phyloP scores from a whole-genome alignment of 1,140 invertebrate species.

The Tetramorium parvispinum region DNA sequence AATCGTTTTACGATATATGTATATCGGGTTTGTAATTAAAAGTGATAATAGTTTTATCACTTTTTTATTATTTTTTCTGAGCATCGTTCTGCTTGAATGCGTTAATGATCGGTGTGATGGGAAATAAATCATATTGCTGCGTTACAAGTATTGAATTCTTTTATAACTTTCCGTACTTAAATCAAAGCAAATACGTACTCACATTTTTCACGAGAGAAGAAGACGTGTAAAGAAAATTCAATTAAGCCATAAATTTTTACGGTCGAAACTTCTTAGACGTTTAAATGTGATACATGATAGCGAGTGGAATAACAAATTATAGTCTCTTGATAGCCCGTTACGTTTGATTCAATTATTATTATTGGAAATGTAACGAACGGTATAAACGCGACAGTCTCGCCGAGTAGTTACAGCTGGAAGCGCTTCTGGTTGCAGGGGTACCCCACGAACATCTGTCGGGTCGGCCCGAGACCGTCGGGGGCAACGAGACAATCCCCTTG shows the following conservation, averaged over 20 bases:
- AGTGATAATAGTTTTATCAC: neutral
- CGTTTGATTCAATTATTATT: conserved; percentile 1
- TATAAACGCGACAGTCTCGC: neutral
- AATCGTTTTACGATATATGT: neutral
- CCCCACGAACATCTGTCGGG: conserved; percentile 27
- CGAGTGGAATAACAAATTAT: conserved; percentile 27
- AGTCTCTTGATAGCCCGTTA: conserved; percentile 44
- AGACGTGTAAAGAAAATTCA: neutral
- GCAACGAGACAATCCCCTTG: neutral
- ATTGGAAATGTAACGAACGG: neutral
- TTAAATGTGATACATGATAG: neutral
- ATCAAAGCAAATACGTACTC: neutral
- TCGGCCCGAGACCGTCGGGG: neutral
- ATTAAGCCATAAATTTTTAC: neutral
- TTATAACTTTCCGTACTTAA: neutral
- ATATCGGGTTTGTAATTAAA: neutral
- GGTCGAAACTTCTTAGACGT: neutral
- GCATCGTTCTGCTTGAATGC: neutral
- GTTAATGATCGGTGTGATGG: neutral
- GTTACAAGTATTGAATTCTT: neutral
- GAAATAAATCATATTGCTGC: neutral
- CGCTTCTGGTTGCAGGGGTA: neutral
- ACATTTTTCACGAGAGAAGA: neutral
- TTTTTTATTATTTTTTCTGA: too few species aligned
- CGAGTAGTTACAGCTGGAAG: neutral